Base-by-base conservation (phyloP, 2,113 vertebrate genomes). In the Osmerus mordax region DNA sequence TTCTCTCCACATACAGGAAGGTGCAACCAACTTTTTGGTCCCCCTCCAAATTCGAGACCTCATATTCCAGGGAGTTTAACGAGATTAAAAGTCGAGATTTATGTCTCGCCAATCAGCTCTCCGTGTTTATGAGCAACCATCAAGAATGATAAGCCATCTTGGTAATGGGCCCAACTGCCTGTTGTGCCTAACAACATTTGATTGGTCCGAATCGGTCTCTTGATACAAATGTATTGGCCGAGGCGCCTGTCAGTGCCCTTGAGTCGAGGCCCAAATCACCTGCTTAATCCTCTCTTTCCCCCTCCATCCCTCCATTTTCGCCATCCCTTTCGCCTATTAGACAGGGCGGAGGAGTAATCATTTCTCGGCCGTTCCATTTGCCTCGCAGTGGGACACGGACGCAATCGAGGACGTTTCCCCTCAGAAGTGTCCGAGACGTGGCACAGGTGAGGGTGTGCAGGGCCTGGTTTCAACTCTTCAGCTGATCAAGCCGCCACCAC, bases 141-240 rank as follows among this genome's bases (percentile, higher is more conserved):
- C 72, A 86, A 74, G 36, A 75, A 76, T 65, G 41, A 77, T 69
- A 71, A 67, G 68, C 54, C 71, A 71, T 83, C 73, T 74, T 83
- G 71, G 63, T 87, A 83, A 87, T 81, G 73, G 71, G 65, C 74
- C 71, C 64, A 72, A 85, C 59, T 75, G 74, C 78, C 77, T 79
- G 76, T 81, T 83, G 78, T 81, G 84, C 78, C 69, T 84, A 79
- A 85, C 71, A 80, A 36, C 76, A 86, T 88, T 78, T 83, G 75
- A 87, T 75, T 74, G 77, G 72, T 76, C 68, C 64, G 65, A 76
- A 81, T 5, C 29, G 6, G 59, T 78, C 66, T 81, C 67, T 73
- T 23, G 25, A 81, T 84, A 65, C 25, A 78, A 72, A 86, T 81
- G 83, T 73, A 78, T 81, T 78, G 74, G 72, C 67, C 65, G 21